Base-by-base conservation (phyloP, 2,888 invertebrate genomes). In the Nephrotoma guestfalica region DNA sequence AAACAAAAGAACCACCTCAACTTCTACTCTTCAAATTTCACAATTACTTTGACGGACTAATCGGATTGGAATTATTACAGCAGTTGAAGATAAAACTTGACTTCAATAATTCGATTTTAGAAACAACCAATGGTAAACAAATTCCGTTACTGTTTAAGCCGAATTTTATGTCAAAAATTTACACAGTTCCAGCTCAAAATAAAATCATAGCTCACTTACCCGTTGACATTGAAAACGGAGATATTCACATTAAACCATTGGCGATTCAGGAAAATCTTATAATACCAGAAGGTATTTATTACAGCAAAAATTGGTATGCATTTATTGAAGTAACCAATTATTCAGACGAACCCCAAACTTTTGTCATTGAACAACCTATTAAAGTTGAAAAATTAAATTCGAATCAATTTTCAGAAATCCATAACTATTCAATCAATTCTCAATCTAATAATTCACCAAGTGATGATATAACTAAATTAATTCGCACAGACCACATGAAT, bases 31-130 rank as follows among this genome's bases (percentile, higher is more conserved):
- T 30, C 30, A 30, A 30, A 30, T 88, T 88, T 47, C 88, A 88
- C 13, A 87, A 87, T 83, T 88, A 88, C 43, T 88, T 88, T 41
- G 88, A 88, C 86, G 87, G 87, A 4, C 45, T 88, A 71, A 30
- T 88, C 43, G 88, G 88, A 15, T 71, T 88, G 41, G 87, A 88
- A 5, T 86, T 83, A 11, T 86, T 88, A 86, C 88, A 88, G 41
- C 7, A 86, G 13, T 85, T 88, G 30, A 43, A 47, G 15, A 86
- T 87, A 11, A 87, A 87, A 87, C 41, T 88, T 51, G 88, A 88
- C 84, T 45, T 88, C 43, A 86, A 43, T 13, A 87, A 87, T 57
- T 87, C 86, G 15, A 41, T 86, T 3, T 83, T 88, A 40, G 85
- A 86, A 85, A 87, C 86, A 7, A 30, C 30, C 30, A 71, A 86